A percentile compares a stretch with the other conserved stretches of the same genome.
Evolutionary conservation across 2,888 invertebrate species (phyloP).

Genomic region (Panopea generosa): DNA sequence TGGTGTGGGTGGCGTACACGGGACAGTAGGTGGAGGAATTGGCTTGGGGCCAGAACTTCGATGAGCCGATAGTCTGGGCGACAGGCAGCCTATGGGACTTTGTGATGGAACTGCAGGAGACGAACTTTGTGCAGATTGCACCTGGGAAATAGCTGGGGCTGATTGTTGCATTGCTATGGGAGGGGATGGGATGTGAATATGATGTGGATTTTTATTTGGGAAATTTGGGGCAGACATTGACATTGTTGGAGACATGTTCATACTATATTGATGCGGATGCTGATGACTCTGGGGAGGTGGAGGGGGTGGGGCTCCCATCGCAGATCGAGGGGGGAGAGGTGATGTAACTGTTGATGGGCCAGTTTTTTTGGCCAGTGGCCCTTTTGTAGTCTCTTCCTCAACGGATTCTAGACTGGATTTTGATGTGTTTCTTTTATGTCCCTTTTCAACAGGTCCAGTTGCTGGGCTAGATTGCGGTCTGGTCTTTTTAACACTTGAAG

Average conservation of each 20-base stretch:
- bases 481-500: slow-evolving; percentile 45
- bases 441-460: slow-evolving; percentile 41
- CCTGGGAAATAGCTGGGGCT: slow-evolving; percentile 27
- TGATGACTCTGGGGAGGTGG: slow-evolving; percentile 19
- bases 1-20: slow-evolving; percentile 31
- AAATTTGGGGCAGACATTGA: slow-evolving; percentile 42
- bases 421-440: slow-evolving; percentile 55
- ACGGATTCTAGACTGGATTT: slow-evolving; percentile 64
- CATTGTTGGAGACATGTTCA: slow-evolving; percentile 36
- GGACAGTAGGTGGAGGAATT: slow-evolving; percentile 58
- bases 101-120: slow-evolving; percentile 40
- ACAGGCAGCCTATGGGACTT: slow-evolving; percentile 48
- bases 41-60: slow-evolving; percentile 44
- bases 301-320: slow-evolving; percentile 20
- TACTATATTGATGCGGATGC: slow-evolving; percentile 1
- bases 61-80: slow-evolving; percentile 50
- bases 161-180: slow-evolving; percentile 38
- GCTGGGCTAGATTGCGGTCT: slow-evolving; percentile 47
- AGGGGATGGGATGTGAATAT: slow-evolving; percentile 40
- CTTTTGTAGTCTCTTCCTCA: slow-evolving; percentile 37
- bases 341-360: slow-evolving; percentile 51
- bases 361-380: slow-evolving; percentile 13
- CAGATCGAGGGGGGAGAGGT: slow-evolving; percentile 41
- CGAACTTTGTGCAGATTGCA: slow-evolving; percentile 37
- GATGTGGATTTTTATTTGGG: slow-evolving; percentile 5